Conservation (phyloP, 2,113 vertebrate species). For the Istiophorus platypterus region DNA sequence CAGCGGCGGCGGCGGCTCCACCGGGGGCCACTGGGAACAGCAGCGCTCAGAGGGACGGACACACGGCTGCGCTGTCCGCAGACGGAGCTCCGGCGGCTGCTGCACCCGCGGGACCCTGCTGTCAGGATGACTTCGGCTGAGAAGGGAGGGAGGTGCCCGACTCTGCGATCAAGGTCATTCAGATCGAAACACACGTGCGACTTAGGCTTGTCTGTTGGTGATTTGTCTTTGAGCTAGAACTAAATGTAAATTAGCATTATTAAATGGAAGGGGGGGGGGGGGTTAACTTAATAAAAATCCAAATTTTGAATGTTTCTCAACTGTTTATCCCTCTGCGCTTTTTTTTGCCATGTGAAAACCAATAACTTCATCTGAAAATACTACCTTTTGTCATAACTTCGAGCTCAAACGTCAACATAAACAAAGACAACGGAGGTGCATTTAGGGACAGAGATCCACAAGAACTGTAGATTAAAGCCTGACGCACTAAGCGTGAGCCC, state of each 20-base stretch:
- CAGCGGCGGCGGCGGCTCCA: slow-evolving; percentile 30
- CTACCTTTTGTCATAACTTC: too few species aligned
- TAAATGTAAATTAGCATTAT: neutral
- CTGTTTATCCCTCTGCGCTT: too few species aligned
- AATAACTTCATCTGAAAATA: too few species aligned
- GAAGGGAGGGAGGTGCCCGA: slow-evolving; percentile 19
- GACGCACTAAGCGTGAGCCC: neutral
- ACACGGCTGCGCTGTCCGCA: neutral
- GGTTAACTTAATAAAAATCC: too few species aligned
- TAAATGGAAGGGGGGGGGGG: too few species aligned
- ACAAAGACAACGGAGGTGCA: neutral
- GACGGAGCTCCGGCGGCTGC: slow-evolving; percentile 5
- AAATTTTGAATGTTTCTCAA: too few species aligned
- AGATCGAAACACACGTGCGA: neutral
- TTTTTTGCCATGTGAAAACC: too few species aligned
- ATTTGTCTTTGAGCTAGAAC: neutral
- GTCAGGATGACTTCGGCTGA: slow-evolving; percentile 6
- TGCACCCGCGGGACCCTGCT: slow-evolving; percentile 1
- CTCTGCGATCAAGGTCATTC: slow-evolving; percentile 1
- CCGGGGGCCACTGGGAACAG: slow-evolving; percentile 10
- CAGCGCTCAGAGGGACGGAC: slow-evolving; percentile 45
- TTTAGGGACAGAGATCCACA: slow-evolving; percentile 1
- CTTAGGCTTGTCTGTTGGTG: neutral
- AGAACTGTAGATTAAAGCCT: neutral
- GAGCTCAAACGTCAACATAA: neutral